phyloP scores from a whole-genome alignment of 2,113 vertebrate genomes.

The Neolamprologus falcicula region DNA sequence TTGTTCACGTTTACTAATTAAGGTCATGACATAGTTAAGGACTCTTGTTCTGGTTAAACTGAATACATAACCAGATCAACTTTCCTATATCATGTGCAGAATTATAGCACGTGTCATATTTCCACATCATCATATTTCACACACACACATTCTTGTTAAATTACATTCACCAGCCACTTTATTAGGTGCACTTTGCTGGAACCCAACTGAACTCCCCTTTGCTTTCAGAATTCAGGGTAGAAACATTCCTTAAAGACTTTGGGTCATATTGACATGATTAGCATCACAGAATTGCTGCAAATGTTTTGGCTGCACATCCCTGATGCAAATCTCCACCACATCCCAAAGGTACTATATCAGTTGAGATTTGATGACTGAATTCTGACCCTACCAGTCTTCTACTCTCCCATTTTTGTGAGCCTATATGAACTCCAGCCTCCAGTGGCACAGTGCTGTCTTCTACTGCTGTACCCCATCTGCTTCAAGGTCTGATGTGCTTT shows the following conservation, averaged over 20 bases:
- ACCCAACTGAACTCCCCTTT: not conserved
- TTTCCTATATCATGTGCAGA: not conserved
- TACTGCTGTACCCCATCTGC: not conserved
- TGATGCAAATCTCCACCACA: not conserved
- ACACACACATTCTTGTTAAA: not conserved
- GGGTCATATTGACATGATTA: not conserved
- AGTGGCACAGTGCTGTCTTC: not conserved
- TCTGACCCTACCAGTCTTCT: not conserved
- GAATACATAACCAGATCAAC: not conserved
- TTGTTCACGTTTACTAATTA: not conserved
- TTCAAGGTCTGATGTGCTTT: not conserved
- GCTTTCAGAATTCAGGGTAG: not conserved
- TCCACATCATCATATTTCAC: not conserved
- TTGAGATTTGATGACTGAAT: not conserved
- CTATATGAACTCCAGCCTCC: not conserved
- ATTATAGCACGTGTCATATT: not conserved
- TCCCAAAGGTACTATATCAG: rapidly evolving
- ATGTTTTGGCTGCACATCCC: not conserved
- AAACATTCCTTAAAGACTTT: not conserved
- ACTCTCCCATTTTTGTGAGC: not conserved
- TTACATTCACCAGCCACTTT: not conserved
- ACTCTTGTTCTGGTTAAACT: not conserved
- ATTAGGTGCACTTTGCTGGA: not conserved
- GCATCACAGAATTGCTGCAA: rapidly evolving
- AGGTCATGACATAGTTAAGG: not conserved